These are phyloP conservation scores for Esox lucius DNA, from an alignment of 2,797 vertebrate species.

Conservation along the genomic window DNA sequence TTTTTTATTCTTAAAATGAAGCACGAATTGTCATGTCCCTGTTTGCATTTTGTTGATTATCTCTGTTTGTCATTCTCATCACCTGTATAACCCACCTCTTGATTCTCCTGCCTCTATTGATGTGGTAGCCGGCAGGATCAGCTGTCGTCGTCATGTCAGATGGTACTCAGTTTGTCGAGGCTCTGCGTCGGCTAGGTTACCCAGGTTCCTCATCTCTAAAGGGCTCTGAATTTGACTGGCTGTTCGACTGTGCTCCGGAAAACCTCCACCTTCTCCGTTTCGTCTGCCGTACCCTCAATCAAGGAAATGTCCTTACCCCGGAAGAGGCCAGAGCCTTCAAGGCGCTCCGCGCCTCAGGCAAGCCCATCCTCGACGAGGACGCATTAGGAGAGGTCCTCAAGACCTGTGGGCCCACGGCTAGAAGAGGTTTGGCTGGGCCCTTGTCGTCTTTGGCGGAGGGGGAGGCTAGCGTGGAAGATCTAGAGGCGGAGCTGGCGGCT, in stretches of 20 bases:
- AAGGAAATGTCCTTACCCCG: constrained; percentile 72
- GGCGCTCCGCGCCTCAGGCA: constrained; percentile 71
- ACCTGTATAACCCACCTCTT: constrained; percentile 3
- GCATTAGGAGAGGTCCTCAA: constrained; percentile 83
- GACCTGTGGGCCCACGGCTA: constrained; percentile 67
- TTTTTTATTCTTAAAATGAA: not conserved
- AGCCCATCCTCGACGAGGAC: constrained; percentile 80
- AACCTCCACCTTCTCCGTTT: constrained; percentile 83
- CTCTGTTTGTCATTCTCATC: not conserved
- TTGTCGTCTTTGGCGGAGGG: constrained; percentile 42
- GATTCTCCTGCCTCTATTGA: not conserved
- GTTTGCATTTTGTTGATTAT: not conserved
- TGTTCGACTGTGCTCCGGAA: constrained; percentile 85
- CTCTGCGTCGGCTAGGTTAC: constrained; percentile 81
- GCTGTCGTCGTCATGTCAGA: constrained; percentile 75
- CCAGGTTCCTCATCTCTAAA: constrained; percentile 77
- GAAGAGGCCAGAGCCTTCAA: constrained; percentile 79
- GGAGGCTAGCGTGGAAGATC: constrained; percentile 68
- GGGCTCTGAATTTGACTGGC: constrained; percentile 93
- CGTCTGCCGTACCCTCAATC: constrained; percentile 82
- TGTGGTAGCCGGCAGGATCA: not conserved
- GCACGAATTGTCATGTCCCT: not conserved
- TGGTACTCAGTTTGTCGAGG: constrained; percentile 87
- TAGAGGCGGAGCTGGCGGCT: constrained; percentile 81
- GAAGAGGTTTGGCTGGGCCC: constrained; percentile 5